Evolutionary conservation across 2,113 vertebrate species (phyloP).

Genomic region (Oncorhynchus masou): DNA sequence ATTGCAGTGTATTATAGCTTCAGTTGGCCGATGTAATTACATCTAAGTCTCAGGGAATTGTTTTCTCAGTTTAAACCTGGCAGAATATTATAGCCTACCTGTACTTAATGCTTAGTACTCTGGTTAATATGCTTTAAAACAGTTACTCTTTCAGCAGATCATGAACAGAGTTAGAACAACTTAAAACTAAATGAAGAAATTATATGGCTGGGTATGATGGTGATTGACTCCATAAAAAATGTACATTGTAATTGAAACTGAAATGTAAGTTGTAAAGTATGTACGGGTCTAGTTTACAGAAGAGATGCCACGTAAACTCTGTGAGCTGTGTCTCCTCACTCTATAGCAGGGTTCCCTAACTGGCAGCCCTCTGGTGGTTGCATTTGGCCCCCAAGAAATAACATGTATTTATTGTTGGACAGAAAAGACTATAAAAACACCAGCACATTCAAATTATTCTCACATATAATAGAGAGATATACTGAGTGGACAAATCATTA

Average conservation of each 20-base stretch:
- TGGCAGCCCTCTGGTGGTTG: no score
- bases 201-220: neutral
- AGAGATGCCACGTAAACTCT: no score
- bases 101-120: slow-evolving; percentile 10
- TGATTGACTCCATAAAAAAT: neutral
- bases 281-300: neutral
- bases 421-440: neutral
- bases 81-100: slow-evolving; percentile 24
- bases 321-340: no score
- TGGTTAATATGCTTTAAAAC: slow-evolving; percentile 22
- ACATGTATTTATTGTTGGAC: no score
- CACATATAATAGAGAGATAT: no score
- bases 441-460: neutral
- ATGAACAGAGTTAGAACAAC: neutral
- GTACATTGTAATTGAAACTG: neutral
- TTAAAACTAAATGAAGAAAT: neutral
- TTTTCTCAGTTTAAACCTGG: slow-evolving; percentile 53
- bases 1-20: slow-evolving; percentile 8
- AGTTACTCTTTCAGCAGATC: neutral
- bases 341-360: no score
- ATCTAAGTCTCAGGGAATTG: slow-evolving; percentile 41
- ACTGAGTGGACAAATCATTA: no score
- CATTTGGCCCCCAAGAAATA: neutral
- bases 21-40: slow-evolving; percentile 41
- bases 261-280: neutral